Base-by-base conservation (phyloP, 1,140 invertebrate species). In the Ceratina australensis region DNA sequence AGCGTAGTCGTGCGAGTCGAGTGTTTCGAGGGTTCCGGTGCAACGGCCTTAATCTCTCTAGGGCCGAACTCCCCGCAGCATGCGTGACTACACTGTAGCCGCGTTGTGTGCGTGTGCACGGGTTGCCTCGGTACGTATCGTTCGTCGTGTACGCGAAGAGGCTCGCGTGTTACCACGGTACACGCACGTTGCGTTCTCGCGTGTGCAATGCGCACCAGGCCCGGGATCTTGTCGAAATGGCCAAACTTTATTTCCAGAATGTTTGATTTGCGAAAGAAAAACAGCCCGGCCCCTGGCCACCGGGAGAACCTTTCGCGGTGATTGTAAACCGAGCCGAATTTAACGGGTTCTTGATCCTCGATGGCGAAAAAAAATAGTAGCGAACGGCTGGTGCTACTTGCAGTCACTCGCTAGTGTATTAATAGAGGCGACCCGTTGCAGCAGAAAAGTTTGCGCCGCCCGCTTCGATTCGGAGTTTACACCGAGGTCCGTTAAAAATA, bases 161-260 rank as follows among this genome's bases (percentile, higher is more conserved):
- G n/a, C n/a, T 61, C 33, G 67, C 75, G 57, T 69, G 72, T 16
- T 57, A n/a, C 12, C 63, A 3, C 18, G 33, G 60, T 57, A 61
- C 59, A 65, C n/a, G 33, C 56, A 67, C 26, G 67, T 57, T 16
- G 69, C 63, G 73, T 72, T 22, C 63, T 59, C 16, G 69, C 63
- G 73, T 72, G 65, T 76, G 56, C 71, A 63, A 52, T 59, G 52
- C 13, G 64, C 64, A 24, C 50, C 61, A 42, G 42, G 56, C 42
- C 56, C 64, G 26, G 52, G 16, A 52, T 72, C 56, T 49, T 65
- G 67, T 63, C 82, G 82, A 71, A 75, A 83, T 80, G 80, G 80
- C 77, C 87, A 86, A 90, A 89, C 87, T 91, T 91, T 92, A 91
- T 92, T 92, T 92, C 88, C 88, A 91, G 91, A 91, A 88, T 91